Evolutionary conservation across 2,888 invertebrate species (phyloP).

Genomic region (Perdita meconis): DNA sequence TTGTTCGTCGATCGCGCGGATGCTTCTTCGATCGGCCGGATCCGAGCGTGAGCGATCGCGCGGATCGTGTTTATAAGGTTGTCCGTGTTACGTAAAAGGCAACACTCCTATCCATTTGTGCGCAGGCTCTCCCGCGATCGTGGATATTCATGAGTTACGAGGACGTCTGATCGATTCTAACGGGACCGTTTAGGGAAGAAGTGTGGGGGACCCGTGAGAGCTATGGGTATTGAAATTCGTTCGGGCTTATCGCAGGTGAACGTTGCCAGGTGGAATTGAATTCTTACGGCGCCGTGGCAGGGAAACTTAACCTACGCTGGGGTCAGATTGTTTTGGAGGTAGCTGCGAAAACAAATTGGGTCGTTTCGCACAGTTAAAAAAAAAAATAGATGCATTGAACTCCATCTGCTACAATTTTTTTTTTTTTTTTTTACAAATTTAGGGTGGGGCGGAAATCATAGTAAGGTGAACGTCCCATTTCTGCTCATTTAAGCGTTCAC

Average conservation of each 20-base stretch:
- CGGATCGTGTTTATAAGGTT: conserved; percentile 21
- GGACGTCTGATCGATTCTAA: not conserved
- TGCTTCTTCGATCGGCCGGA: conserved; percentile 12
- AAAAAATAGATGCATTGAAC: too few relatives aligned
- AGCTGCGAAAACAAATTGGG: not conserved
- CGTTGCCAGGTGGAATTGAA: not conserved
- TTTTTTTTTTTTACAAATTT: too few relatives aligned
- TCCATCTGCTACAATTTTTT: too few relatives aligned
- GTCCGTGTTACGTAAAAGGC: conserved; percentile 40
- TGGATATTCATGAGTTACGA: conserved; percentile 35
- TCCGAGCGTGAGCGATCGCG: conserved; percentile 22
- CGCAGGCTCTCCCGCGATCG: conserved; percentile 1
- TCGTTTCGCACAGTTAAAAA: not conserved
- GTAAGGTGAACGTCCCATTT: too few relatives aligned
- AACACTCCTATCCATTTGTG: conserved; percentile 5
- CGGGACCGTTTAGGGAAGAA: conserved; percentile 1
- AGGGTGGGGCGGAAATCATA: too few relatives aligned
- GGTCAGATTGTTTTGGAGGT: not conserved
- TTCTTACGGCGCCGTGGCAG: not conserved
- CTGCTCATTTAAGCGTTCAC: too few relatives aligned
- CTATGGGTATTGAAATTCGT: conserved; percentile 6
- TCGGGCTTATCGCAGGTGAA: not conserved
- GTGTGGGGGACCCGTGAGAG: conserved; percentile 15
- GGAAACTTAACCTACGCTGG: not conserved
- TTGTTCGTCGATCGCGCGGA: conserved; percentile 27